Evolutionary conservation across 2,797 vertebrate genomes (phyloP).

Genomic region (Anas acuta): DNA sequence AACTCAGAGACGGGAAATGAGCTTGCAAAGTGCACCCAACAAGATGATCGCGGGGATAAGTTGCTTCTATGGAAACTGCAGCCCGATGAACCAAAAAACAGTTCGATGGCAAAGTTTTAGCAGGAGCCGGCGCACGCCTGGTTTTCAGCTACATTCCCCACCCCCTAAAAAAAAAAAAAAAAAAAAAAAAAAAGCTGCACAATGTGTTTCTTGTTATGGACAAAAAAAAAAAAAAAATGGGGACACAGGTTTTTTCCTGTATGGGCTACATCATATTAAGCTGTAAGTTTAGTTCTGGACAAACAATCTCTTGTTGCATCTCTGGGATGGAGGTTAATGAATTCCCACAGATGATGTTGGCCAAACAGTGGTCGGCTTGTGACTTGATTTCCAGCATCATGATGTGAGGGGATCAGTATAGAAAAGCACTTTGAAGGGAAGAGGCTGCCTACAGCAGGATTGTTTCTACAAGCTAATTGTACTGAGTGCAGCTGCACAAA

Average conservation of each 20-base stretch:
- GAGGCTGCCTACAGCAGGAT: slow-evolving; percentile 80
- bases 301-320: slow-evolving; percentile 78
- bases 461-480: slow-evolving; percentile 82
- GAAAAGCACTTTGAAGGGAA: slow-evolving; percentile 80
- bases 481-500: slow-evolving; percentile 83
- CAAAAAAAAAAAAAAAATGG: neutral
- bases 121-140: slow-evolving; percentile 32
- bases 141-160: slow-evolving; percentile 58
- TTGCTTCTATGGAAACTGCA: slow-evolving; percentile 65
- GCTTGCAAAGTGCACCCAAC: slow-evolving; percentile 58
- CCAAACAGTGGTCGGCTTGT: slow-evolving; percentile 77
- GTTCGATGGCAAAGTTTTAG: slow-evolving; percentile 64
- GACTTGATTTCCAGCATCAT: slow-evolving; percentile 72
- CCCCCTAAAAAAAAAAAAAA: neutral
- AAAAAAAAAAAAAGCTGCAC: no score
- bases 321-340: slow-evolving; percentile 76
- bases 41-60: slow-evolving; percentile 62
- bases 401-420: slow-evolving; percentile 77
- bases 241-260: slow-evolving; percentile 72
- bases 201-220: slow-evolving; percentile 78
- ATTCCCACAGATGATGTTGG: slow-evolving; percentile 81
- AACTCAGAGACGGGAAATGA: slow-evolving; percentile 56
- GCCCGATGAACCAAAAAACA: slow-evolving; percentile 61
- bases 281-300: slow-evolving; percentile 80
- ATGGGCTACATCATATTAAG: slow-evolving; percentile 79